Base-by-base conservation (phyloP, 2,888 invertebrate species). In the Orthonevra nobilis region DNA sequence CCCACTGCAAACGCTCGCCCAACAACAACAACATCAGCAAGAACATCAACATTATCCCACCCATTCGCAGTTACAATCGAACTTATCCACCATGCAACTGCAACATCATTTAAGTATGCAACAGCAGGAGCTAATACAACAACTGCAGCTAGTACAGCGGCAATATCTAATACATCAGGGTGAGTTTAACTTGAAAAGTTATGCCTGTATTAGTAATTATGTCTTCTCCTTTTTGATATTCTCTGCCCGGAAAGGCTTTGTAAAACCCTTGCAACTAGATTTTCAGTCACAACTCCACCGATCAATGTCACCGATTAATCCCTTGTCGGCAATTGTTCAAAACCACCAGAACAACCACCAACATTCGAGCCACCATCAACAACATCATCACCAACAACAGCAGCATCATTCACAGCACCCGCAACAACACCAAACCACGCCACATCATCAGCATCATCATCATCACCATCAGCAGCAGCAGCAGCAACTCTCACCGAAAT, bases 111-210 rank as follows among this genome's bases (percentile, higher is more conserved):
- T 85, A 3, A 84, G 84, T 20, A 82, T 84, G 61, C 85, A 85
- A 46, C 85, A 85, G 72, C 85, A 85, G 68, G 85, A 85, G 68
- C 70, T 85, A 4, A 83, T 85, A 28, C 85, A 85, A 26, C 85
- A 85, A 63, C 73, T 85, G 26, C 85, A 85, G 69, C 52, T 85
- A 9, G 83, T 85, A 2, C 85, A 85, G 60, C 81, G 85, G 14
- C 85, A 85, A 48, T 85, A 85, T 82, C 77, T 85, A 17, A 83
- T 85, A 82, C 84, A 85, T 74, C 85, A 85, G 60, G 85, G 85
- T 72, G 75, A 82, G 36, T 73, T 82, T 12, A 3, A 12, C 7
- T 4, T 46, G 4, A n/a, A 5, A 17, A 4, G 15, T 4, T n/a
- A 30, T 7, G n/a, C 7, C 4, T 10, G n/a, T n/a, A n/a, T n/a